These are phyloP conservation scores for Agrochola circellaris DNA, from an alignment of 2,888 invertebrate species.

Conservation along the genomic window DNA sequence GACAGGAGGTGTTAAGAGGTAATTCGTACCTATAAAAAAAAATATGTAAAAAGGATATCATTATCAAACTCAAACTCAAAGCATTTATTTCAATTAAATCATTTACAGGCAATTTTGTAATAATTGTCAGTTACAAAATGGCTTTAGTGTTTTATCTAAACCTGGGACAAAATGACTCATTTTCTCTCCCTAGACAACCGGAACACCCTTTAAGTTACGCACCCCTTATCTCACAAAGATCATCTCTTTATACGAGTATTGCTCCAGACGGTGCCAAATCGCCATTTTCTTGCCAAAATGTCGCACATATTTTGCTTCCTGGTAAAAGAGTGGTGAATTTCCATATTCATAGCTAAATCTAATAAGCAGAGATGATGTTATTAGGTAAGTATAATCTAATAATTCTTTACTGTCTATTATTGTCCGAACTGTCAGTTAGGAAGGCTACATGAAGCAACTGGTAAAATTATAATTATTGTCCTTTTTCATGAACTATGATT, in stretches of 20 bases:
- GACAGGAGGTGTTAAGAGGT: too few relatives aligned
- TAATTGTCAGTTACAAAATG: background rate
- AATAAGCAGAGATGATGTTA: too few relatives aligned
- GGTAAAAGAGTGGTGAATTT: constrained; percentile 27
- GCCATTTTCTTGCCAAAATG: constrained; percentile 54
- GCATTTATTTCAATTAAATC: too few relatives aligned
- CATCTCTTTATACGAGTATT: constrained; percentile 45
- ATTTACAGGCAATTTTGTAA: too few relatives aligned
- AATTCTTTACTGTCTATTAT: background rate
- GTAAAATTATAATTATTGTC: background rate
- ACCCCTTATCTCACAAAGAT: constrained; percentile 25
- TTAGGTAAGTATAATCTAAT: background rate
- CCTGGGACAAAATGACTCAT: constrained; percentile 17
- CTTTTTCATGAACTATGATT: background rate
- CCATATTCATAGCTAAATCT: constrained; percentile 23
- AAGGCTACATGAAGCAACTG: background rate
- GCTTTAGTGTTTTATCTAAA: background rate
- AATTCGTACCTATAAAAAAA: too few relatives aligned
- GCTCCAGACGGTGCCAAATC: constrained; percentile 54
- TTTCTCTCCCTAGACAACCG: constrained; percentile 3
- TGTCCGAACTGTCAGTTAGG: background rate
- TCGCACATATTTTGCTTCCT: constrained; percentile 30
- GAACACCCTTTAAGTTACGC: constrained; percentile 30
- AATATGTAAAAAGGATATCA: background rate
- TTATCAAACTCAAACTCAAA: too few relatives aligned